phyloP scores from a whole-genome alignment of 2,888 invertebrate species.

The Hypena proboscidalis region DNA sequence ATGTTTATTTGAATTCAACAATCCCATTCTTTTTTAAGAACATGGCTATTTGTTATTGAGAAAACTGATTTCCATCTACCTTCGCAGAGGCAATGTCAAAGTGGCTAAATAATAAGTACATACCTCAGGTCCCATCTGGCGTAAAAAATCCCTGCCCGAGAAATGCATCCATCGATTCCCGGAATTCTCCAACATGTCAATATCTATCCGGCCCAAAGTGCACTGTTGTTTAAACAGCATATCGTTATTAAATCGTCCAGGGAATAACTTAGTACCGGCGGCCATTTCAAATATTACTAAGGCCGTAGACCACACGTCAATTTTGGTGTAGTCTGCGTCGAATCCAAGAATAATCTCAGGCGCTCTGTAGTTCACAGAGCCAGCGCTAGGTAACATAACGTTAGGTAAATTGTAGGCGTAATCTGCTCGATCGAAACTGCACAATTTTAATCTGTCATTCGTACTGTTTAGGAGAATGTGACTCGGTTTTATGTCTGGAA shows the following conservation, averaged over 20 bases:
- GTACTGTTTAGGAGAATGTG: conserved; percentile 60
- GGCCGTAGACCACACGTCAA: conserved; percentile 69
- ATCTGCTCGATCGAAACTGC: conserved; percentile 63
- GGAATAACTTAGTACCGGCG: conserved; percentile 50
- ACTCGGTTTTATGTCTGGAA: conserved; percentile 67
- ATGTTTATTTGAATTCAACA: too few species aligned
- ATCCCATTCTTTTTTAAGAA: too few species aligned
- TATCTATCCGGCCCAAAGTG: conserved; percentile 50
- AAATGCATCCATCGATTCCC: conserved; percentile 48
- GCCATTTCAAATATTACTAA: conserved; percentile 66
- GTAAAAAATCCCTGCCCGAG: conserved; percentile 40
- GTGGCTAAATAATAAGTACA: conserved; percentile 6
- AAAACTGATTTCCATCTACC: too few species aligned
- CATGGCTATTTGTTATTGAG: too few species aligned
- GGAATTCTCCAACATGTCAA: conserved; percentile 48
- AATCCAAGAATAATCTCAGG: conserved; percentile 69
- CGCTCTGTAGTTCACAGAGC: conserved; percentile 56
- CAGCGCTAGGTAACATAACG: conserved; percentile 42
- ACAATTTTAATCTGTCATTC: conserved; percentile 54
- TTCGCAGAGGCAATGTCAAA: too few species aligned
- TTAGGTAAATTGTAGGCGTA: conserved; percentile 19
- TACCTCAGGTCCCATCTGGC: conserved; percentile 35
- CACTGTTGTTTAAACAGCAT: conserved; percentile 60
- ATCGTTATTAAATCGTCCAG: conserved; percentile 49
- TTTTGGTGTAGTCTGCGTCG: conserved; percentile 44